Evolutionary conservation across 2,888 invertebrate genomes (phyloP).

Genomic region (Himalopsyche anomala): DNA sequence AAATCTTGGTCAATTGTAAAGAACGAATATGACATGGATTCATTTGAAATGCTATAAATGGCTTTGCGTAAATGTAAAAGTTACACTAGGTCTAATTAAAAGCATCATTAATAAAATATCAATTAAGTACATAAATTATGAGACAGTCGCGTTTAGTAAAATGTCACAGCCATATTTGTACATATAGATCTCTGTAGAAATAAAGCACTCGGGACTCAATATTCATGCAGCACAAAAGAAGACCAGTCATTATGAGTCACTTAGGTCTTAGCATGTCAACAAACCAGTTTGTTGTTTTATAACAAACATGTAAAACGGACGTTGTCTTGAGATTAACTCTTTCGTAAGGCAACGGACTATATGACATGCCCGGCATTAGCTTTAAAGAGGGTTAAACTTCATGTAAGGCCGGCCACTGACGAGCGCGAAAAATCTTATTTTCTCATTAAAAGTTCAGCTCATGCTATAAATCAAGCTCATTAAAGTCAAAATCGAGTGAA

Average conservation of each 20-base stretch:
- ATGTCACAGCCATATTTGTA: slow-evolving; percentile 24
- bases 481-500: too few relatives aligned
- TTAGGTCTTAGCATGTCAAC: not conserved
- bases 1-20: not conserved
- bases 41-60: not conserved
- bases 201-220: not conserved
- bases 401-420: too few relatives aligned
- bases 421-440: too few relatives aligned
- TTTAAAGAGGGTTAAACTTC: not conserved
- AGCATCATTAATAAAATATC: slow-evolving; percentile 32
- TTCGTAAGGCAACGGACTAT: slow-evolving; percentile 1
- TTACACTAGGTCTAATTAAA: not conserved
- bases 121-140: slow-evolving; percentile 37
- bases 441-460: too few relatives aligned
- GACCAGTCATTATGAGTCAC: slow-evolving; percentile 32
- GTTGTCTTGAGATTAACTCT: slow-evolving; percentile 16
- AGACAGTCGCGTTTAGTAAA: not conserved
- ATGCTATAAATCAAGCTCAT: too few relatives aligned
- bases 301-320: slow-evolving; percentile 27
- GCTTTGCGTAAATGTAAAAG: not conserved
- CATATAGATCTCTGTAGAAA: not conserved
- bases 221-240: slow-evolving; percentile 4
- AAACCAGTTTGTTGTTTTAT: slow-evolving; percentile 32
- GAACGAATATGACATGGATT: slow-evolving; percentile 22
- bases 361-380: not conserved